phyloP scores from a whole-genome alignment of 2,888 invertebrate species.

The Catocala sponsa region DNA sequence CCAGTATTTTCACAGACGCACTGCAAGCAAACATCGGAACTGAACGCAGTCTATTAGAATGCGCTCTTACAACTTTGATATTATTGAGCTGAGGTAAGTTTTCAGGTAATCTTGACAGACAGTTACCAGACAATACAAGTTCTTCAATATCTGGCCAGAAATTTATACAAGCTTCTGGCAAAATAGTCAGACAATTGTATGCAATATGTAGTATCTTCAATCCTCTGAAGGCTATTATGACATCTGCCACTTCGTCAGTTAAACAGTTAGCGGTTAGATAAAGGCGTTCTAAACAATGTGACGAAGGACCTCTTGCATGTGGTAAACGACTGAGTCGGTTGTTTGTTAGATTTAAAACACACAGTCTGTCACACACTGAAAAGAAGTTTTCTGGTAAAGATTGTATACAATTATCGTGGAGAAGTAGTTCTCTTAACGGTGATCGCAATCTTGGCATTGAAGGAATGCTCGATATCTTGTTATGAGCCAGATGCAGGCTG shows the following conservation, averaged over 20 bases:
- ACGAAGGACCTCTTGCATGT: constrained; percentile 88
- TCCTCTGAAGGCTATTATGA: constrained; percentile 89
- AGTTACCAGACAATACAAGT: constrained; percentile 94
- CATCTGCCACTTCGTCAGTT: constrained; percentile 90
- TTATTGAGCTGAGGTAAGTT: constrained; percentile 91
- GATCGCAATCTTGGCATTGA: constrained; percentile 89
- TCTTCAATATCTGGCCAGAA: constrained; percentile 95
- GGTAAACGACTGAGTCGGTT: constrained; percentile 92
- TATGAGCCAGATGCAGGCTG: constrained; percentile 93
- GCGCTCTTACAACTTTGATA: constrained; percentile 92
- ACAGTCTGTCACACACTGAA: constrained; percentile 89
- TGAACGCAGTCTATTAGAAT: constrained; percentile 93
- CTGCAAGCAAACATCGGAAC: constrained; percentile 93
- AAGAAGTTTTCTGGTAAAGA: constrained; percentile 93
- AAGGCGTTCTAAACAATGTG: constrained; percentile 89
- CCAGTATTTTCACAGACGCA: constrained; percentile 92
- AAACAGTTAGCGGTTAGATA: constrained; percentile 93
- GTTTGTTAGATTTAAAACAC: constrained; percentile 93
- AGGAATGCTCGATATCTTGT: constrained; percentile 92
- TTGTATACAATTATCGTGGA: constrained; percentile 94
- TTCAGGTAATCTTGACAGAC: constrained; percentile 92
- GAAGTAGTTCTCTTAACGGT: constrained; percentile 91
- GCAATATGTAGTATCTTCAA: constrained; percentile 92
- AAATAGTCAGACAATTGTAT: constrained; percentile 92
- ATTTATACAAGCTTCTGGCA: constrained; percentile 92